Conservation (phyloP, 2,888 invertebrate species). For the Isotomurus palustris region DNA sequence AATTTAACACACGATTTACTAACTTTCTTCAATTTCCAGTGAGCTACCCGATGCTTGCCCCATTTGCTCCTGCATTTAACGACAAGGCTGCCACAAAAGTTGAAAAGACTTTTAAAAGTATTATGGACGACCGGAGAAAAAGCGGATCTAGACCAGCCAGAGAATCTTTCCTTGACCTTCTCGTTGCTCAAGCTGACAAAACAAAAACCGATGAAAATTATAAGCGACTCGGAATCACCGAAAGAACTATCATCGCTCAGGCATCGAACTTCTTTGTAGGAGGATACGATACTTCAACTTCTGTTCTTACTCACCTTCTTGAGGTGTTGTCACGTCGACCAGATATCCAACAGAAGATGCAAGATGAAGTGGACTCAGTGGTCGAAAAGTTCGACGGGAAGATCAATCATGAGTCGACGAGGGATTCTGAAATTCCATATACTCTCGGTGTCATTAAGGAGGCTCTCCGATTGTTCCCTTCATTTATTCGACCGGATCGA, state of each 20-base stretch:
- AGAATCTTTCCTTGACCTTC: slow-evolving; percentile 20
- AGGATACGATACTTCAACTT: slow-evolving; percentile 35
- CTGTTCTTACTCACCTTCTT: slow-evolving; percentile 21
- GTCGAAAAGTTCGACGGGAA: slow-evolving; percentile 30
- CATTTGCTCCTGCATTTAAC: slow-evolving; percentile 8
- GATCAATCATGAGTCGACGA: slow-evolving; percentile 32
- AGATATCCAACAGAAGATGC: slow-evolving; percentile 27
- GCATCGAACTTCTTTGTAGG: slow-evolving; percentile 38
- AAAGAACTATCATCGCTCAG: slow-evolving; percentile 29
- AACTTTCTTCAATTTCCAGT: too few relatives aligned
- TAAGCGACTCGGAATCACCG: slow-evolving; percentile 29
- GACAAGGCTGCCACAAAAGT: slow-evolving; percentile 11
- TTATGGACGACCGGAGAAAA: slow-evolving; percentile 19
- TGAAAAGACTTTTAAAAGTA: slow-evolving; percentile 12
- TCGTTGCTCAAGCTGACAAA: slow-evolving; percentile 19
- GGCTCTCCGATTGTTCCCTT: slow-evolving; percentile 29
- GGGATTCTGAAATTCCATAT: slow-evolving; percentile 31
- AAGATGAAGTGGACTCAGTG: slow-evolving; percentile 33
- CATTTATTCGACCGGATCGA: slow-evolving; percentile 36
- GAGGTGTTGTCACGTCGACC: slow-evolving; percentile 26
- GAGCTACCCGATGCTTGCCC: slow-evolving; percentile 29
- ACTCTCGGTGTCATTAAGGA: slow-evolving; percentile 36
- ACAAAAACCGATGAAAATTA: slow-evolving; percentile 34
- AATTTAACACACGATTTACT: too few relatives aligned
- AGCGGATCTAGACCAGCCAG: too few relatives aligned